Evolutionary conservation across 2,797 vertebrate species (phyloP).

Genomic region (Oreortyx pictus): DNA sequence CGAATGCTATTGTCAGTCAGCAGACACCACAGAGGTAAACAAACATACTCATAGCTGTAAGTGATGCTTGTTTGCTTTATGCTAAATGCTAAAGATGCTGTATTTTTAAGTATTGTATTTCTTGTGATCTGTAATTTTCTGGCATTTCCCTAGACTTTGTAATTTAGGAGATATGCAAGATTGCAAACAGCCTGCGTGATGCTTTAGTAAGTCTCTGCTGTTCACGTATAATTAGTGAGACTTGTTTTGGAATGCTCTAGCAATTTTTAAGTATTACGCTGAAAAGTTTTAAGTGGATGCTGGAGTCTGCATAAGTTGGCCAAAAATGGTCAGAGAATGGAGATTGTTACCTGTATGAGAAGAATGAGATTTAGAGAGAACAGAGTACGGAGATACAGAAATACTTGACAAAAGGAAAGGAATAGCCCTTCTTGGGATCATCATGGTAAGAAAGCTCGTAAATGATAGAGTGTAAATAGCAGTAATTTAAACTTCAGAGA

Average conservation of each 20-base stretch:
- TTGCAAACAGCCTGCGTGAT: background rate
- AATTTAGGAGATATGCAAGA: background rate
- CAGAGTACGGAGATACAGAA: background rate
- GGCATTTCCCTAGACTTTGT: background rate
- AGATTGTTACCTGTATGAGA: background rate
- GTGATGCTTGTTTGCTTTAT: background rate
- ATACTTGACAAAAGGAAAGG: background rate
- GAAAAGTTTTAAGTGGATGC: background rate
- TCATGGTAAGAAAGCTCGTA: background rate
- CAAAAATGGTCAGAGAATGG: background rate
- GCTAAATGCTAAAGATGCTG: background rate
- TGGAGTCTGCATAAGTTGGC: background rate
- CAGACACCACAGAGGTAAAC: constrained; percentile 94
- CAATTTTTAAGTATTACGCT: background rate
- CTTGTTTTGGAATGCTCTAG: background rate
- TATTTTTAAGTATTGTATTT: background rate
- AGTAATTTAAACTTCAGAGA: background rate
- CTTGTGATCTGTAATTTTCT: background rate
- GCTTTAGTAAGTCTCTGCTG: background rate
- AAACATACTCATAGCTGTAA: background rate
- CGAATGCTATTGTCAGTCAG: constrained; percentile 93
- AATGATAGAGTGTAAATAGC: background rate
- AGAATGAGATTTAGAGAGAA: background rate
- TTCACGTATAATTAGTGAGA: background rate
- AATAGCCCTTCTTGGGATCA: background rate